phyloP scores from a whole-genome alignment of 1,140 invertebrate species.

The Grapholita molesta region DNA sequence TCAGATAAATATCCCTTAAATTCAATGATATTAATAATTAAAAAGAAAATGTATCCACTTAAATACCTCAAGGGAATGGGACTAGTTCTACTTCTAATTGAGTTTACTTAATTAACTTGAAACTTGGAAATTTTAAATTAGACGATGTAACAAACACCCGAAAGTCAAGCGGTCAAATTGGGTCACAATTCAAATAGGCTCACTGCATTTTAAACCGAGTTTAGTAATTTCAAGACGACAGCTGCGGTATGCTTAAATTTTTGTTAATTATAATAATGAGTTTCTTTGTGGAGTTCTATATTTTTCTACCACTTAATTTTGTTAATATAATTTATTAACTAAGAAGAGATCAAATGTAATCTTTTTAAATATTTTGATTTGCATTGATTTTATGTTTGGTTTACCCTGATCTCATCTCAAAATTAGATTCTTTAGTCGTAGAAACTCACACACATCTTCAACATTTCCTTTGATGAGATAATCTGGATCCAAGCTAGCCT shows the following conservation, averaged over 20 bases:
- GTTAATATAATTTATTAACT: too few species aligned
- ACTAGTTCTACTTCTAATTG: conserved; percentile 8
- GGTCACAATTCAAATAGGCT: background rate
- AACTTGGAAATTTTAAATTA: background rate
- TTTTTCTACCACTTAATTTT: too few species aligned
- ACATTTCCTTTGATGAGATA: too few species aligned
- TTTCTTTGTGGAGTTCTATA: background rate
- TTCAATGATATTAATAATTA: background rate
- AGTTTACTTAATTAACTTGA: conserved; percentile 1
- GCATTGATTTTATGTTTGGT: too few species aligned
- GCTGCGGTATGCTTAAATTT: background rate
- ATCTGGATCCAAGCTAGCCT: too few species aligned
- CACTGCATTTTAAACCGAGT: background rate
- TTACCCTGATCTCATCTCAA: too few species aligned
- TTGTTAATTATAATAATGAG: background rate
- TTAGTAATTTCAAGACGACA: background rate
- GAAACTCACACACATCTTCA: too few species aligned
- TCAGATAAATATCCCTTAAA: background rate
- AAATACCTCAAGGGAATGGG: background rate
- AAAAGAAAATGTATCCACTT: background rate
- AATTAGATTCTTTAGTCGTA: too few species aligned
- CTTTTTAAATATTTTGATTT: too few species aligned
- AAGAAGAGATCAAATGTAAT: too few species aligned
- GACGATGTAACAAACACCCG: background rate
- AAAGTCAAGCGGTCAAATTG: conserved; percentile 1